Percentiles rank a stretch among this genome's conserved stretches.
phyloP scores from a whole-genome alignment of 1,140 invertebrate species.

The Diachasmimorpha longicaudata region DNA sequence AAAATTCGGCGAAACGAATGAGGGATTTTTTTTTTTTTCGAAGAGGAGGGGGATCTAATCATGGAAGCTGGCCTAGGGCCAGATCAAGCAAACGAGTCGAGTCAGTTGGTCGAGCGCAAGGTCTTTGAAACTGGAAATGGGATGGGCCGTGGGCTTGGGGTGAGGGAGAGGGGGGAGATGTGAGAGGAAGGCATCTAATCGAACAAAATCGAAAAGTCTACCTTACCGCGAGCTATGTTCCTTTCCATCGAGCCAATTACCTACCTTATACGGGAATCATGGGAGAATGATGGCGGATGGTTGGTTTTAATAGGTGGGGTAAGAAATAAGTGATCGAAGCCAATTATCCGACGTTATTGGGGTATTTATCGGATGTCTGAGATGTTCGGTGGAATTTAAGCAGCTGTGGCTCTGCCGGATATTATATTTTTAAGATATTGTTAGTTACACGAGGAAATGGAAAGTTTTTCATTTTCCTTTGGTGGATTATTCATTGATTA shows the following conservation, averaged over 20 bases:
- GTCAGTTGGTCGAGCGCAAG: not conserved
- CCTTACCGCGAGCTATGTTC: not conserved
- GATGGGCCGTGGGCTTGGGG: not conserved
- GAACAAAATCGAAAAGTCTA: not conserved
- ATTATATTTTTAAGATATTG: no score
- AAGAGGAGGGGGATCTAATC: constrained; percentile 42
- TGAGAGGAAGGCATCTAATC: not conserved
- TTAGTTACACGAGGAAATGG: no score
- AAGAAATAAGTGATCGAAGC: no score
- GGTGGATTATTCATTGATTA: no score
- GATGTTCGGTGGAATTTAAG: no score
- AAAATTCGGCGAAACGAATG: not conserved
- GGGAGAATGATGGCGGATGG: not conserved
- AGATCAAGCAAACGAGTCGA: constrained; percentile 38
- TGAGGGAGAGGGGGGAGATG: not conserved
- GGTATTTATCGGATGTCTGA: no score
- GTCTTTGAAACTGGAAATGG: not conserved
- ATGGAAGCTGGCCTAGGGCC: constrained; percentile 44
- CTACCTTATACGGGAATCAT: not conserved
- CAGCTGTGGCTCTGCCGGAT: no score
- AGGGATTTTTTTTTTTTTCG: not conserved
- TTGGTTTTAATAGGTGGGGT: no score
- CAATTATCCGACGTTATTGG: no score
- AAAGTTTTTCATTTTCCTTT: no score
- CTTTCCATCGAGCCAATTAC: not conserved